Evolutionary conservation across 2,797 vertebrate genomes (phyloP).

Genomic region (Ctenochaetus hawaiiensis): DNA sequence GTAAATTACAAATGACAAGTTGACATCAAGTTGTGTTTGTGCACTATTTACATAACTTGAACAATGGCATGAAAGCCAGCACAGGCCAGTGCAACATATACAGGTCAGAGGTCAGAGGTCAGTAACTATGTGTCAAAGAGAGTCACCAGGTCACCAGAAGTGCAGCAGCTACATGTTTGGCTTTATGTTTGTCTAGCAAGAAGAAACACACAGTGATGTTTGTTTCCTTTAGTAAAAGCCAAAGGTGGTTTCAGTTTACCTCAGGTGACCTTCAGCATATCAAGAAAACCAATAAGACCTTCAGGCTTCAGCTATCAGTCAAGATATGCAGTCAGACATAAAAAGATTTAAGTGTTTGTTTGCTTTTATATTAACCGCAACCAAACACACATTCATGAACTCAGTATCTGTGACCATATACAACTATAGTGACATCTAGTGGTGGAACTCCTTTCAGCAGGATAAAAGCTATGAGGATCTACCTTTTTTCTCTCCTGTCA

Average conservation of each 20-base stretch:
- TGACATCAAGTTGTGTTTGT: too few species aligned
- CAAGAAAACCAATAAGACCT: neutral
- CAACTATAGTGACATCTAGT: slow-evolving; percentile 49
- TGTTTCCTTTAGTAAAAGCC: too few species aligned
- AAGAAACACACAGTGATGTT: too few species aligned
- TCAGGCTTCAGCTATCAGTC: neutral
- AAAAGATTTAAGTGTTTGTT: neutral
- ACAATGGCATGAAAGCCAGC: too few species aligned
- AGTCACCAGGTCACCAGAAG: neutral
- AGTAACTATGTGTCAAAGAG: neutral
- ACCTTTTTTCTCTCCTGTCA: neutral
- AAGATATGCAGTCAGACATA: neutral
- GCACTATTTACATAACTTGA: too few species aligned
- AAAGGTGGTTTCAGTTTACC: neutral
- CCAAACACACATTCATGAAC: neutral
- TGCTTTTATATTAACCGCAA: neutral
- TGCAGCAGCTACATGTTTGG: neutral
- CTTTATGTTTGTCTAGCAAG: neutral
- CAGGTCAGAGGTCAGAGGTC: neutral
- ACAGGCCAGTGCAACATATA: neutral
- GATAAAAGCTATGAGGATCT: neutral
- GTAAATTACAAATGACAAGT: too few species aligned
- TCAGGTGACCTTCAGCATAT: neutral
- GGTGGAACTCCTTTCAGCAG: neutral
- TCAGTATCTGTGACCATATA: neutral